Evolutionary conservation across 2,888 invertebrate genomes (phyloP).

Genomic region (Eupithecia centaureata): DNA sequence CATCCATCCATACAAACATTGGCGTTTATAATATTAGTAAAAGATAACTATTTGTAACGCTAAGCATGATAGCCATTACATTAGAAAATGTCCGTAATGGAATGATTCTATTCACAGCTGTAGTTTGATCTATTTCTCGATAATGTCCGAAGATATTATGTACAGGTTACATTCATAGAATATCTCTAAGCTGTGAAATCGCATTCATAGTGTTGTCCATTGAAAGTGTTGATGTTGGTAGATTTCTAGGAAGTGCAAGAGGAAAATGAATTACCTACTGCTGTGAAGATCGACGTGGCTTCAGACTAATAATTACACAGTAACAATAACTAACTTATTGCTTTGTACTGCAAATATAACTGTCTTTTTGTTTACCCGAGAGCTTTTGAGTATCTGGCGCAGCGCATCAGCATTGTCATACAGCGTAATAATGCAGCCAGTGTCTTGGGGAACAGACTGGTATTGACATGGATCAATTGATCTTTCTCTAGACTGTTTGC

Average conservation of each 20-base stretch:
- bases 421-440: no score
- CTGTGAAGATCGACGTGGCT: not conserved
- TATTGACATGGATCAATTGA: no score
- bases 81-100: conserved; percentile 1
- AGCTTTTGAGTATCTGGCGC: no score
- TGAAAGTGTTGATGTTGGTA: conserved; percentile 12
- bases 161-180: conserved; percentile 4
- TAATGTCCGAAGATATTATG: conserved; percentile 2
- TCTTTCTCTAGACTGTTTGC: no score
- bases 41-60: not conserved
- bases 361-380: no score
- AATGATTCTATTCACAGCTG: not conserved
- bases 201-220: conserved; percentile 3
- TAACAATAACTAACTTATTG: no score
- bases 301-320: not conserved
- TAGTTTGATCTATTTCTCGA: conserved; percentile 7
- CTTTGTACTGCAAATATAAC: no score
- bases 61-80: not conserved
- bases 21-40: no score
- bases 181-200: conserved; percentile 12
- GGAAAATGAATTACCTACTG: conserved; percentile 12
- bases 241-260: conserved; percentile 16
- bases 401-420: no score
- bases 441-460: no score
- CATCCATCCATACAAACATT: no score